Evolutionary conservation across 2,797 vertebrate genomes (phyloP), one percentile per base, ranked within the genome.

Genomic region (Gadopsis marmoratus): DNA sequence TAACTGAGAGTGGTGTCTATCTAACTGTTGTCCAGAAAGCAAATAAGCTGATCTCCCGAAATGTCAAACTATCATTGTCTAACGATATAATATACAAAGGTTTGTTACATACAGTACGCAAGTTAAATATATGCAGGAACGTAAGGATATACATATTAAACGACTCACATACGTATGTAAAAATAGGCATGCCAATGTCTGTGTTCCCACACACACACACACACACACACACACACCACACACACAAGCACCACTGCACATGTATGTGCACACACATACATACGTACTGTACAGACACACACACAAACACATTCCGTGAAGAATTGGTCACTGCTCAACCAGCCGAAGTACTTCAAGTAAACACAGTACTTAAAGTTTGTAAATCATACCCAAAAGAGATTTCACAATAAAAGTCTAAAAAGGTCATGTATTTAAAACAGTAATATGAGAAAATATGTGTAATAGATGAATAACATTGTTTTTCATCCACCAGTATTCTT

Each of bases 301-400:
- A 41, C 37, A 17, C 47, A 72, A 26, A 53, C 63, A 76, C 62
- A 77, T 33, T 61, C 50, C 50, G 84, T 67, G 63, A 84, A 89
- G 60, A 86, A 90, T 95, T 95, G 95, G 94, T 95, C 95, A 88
- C 93, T 92, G 86, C 86, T 95, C 95, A 96, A 96, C 94, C 95
- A 96, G 94, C 94, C 80, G 90, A 94, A 95, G 93, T 94, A 94
- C 93, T 90, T 84, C 75, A 86, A 90, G 80, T 76, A 65, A 90
- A 87, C 79, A 83, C 79, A 94, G 93, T 94, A 95, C 94, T 95
- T 93, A 72, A 69, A 81, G 73, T 67, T 50, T 82, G 58, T 73
- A 43, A 75, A 64, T 83, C 47, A 72, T 54, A 78, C 29, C 39
- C 17, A 50, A 53, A 68, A 76, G 35, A 63, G 12, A 71, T 63